Base-by-base conservation (phyloP, 2,113 vertebrate genomes). In the Gavialis gangeticus region DNA sequence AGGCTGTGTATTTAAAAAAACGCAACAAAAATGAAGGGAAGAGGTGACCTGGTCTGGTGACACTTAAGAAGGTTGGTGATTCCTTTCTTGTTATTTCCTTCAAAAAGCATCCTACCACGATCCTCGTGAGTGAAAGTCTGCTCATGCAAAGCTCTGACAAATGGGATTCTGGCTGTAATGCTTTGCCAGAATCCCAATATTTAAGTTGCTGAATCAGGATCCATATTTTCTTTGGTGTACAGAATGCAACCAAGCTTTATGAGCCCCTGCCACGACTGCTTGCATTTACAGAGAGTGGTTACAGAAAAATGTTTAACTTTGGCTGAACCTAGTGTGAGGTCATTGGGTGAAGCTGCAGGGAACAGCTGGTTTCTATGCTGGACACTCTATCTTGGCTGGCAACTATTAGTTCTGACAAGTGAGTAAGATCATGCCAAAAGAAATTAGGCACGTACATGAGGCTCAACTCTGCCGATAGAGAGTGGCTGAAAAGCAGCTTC, bases 361-460 rank as follows among this genome's bases (percentile, higher is more conserved):
- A 96, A 96, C 94, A 96, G 94, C 81, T 91, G 93, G 86, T 92
- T 94, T 95, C 93, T 96, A 86, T 94, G 91, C 73, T 71, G 90
- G 10, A 12, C 66, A 91, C 91, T 95, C 90, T 95, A 93, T 95
- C 95, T 96, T 94, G 84, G 82, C 94, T 95, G 94, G 84, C 93
- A 85, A 76, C 88, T 82, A 10, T 71, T 93, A 63, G 75, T 90
- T 91, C 93, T 73, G 88, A 5, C 69, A 88, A 86, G 84, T 10
- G 84, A 77, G 84, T 79, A 81, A 91, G 84, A 3, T n/a, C 88
- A 58, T 90, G 95, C 88, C 95, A 94, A 34, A 76, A 63, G 37
- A 75, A 94, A 88, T 69, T 58, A 58, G 85, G 83, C 81, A 0
- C 22, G 56, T 56, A 34, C 7, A 4, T 67, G 69, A 84, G 86